A percentile compares a stretch with the other conserved stretches of the same genome.
Conservation (phyloP, 2,113 vertebrate species). For the Dissostichus mawsoni region DNA sequence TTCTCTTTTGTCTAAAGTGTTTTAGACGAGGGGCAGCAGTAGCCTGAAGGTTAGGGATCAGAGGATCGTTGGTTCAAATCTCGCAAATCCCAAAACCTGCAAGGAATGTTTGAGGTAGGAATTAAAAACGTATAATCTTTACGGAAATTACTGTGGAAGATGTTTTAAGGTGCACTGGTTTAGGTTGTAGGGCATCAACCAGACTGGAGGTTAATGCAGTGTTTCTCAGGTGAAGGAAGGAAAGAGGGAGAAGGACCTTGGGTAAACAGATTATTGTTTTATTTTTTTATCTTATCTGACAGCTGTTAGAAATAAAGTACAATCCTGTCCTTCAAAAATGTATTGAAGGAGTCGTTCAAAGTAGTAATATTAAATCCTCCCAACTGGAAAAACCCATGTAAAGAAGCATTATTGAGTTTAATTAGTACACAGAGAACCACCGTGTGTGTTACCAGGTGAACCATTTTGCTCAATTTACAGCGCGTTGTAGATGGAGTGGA, state of each 20-base stretch:
- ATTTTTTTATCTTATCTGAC: background rate
- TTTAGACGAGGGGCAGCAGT: conserved; percentile 16
- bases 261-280: too few species aligned
- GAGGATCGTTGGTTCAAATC: conserved; percentile 44
- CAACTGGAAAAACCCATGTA: background rate
- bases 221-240: background rate
- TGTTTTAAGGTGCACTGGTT: background rate
- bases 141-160: conserved; percentile 33
- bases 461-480: background rate
- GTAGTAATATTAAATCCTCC: background rate
- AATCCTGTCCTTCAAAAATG: background rate
- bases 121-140: conserved; percentile 22
- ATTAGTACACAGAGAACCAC: background rate
- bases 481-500: too few species aligned
- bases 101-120: conserved; percentile 40
- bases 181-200: background rate
- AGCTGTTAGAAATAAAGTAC: background rate
- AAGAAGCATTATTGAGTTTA: background rate
- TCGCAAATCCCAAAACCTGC: conserved; percentile 34
- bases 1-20: conserved; percentile 50
- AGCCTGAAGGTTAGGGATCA: conserved; percentile 56
- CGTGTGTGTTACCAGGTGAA: background rate
- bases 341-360: background rate
- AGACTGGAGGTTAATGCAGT: too few species aligned
- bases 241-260: too few species aligned